Base-by-base conservation (phyloP, 2,888 invertebrate genomes). In the Sphecodes monilicornis region DNA sequence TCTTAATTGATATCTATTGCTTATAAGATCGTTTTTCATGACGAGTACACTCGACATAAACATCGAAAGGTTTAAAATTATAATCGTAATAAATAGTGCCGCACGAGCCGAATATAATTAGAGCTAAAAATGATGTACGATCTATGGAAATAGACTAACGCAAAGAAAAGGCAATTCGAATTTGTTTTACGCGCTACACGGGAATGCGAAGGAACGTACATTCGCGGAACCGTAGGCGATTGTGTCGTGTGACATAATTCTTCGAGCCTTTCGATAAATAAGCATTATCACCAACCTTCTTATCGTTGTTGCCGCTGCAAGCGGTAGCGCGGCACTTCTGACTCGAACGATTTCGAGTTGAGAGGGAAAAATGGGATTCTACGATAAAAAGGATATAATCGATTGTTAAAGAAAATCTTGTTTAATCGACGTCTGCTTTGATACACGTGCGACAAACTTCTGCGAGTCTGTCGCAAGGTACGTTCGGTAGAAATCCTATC, bases 261-360 rank as follows among this genome's bases (percentile, higher is more conserved):
- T 54, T 66, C 66, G 80, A 41, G 54, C n/a, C 50, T 54, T 26
- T 16, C 26, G 74, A 83, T 83, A 81, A 57, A 69, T 57, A 80
- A 36, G 41, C 16, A 66, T 80, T 76, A 83, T 72, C 82, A 29
- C 18, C 16, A 32, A 41, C 8, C 13, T 60, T 78, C 71, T 80
- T 80, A 80, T 83, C 82, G 64, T 8, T 39, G 57, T 66, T 71
- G 43, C 50, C 60, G 43, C 64, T 80, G 39, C 57, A 60, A 50
- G 26, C 46, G 39, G 29, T 41, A 46, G 13, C 57, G 22, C 26
- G 13, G 6, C 36, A 18, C 36, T 43, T 22, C 29, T 46, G 22
- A 54, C 11, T 8, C 57, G n/a, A 26, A n/a, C 60, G n/a, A 32
- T n/a, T 68, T 72, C 50, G 13, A 71, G 16, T 41, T 43, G 36